Conservation (phyloP, 2,888 invertebrate species). For the Drosophila koepferae region DNA sequence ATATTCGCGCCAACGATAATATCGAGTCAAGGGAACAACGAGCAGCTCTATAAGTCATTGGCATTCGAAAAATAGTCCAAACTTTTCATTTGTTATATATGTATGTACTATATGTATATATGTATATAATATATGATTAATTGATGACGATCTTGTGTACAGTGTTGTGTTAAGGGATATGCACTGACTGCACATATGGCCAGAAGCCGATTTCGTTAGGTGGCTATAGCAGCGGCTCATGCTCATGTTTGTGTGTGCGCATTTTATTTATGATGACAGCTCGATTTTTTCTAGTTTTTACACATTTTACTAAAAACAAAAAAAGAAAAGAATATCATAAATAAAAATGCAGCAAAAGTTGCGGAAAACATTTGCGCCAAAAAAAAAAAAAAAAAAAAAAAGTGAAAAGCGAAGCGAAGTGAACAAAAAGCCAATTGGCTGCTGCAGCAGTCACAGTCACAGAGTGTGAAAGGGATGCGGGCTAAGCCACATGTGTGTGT, state of each 20-base stretch:
- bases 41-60: conserved; percentile 23
- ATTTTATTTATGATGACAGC: conserved; percentile 68
- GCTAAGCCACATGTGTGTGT: background rate
- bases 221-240: conserved; percentile 6
- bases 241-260: background rate
- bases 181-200: conserved; percentile 21
- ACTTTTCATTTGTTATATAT: conserved; percentile 45
- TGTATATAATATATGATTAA: conserved; percentile 2
- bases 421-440: conserved; percentile 63
- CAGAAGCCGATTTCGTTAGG: conserved; percentile 41
- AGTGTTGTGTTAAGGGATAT: conserved; percentile 34
- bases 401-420: conserved; percentile 22
- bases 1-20: conserved; percentile 68
- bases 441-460: conserved; percentile 4
- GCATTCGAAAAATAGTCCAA: conserved; percentile 44
- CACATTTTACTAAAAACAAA: conserved; percentile 45
- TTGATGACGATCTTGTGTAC: conserved; percentile 1
- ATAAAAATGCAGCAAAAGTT: conserved; percentile 55
- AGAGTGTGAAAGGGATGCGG: conserved; percentile 5
- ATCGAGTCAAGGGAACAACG: conserved; percentile 45
- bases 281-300: conserved; percentile 62
- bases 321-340: conserved; percentile 12
- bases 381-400: conserved; percentile 8
- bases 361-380: conserved; percentile 51
- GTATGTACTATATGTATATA: background rate